Evolutionary conservation across 2,797 vertebrate genomes (phyloP).

Genomic region (Manis crassicaudata): DNA sequence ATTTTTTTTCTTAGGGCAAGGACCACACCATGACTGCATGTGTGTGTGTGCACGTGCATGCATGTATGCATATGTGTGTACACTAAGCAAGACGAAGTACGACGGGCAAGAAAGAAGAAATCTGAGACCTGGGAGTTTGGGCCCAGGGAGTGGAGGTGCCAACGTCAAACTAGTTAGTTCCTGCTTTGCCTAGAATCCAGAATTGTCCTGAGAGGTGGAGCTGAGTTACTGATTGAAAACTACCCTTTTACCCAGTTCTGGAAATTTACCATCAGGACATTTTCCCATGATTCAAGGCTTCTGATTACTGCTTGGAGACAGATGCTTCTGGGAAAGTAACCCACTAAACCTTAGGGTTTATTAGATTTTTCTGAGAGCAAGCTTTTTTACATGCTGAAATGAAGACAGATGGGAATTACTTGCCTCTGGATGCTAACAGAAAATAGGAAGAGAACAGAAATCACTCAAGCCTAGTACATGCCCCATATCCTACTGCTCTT

Average conservation of each 20-base stretch:
- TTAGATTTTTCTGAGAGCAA: conserved; percentile 7
- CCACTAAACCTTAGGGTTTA: background rate
- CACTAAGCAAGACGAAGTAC: no score
- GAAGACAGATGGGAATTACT: background rate
- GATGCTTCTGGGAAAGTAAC: background rate
- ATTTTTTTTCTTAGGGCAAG: background rate
- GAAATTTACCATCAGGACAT: background rate
- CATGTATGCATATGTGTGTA: background rate
- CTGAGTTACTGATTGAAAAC: background rate
- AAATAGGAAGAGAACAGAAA: background rate
- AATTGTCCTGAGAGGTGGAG: background rate
- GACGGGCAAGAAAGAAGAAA: background rate
- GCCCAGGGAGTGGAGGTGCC: background rate
- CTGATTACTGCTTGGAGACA: background rate
- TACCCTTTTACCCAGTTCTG: background rate
- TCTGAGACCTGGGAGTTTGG: background rate
- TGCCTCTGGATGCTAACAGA: background rate
- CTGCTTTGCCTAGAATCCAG: background rate
- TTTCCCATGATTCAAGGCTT: conserved; percentile 1
- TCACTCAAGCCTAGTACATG: background rate
- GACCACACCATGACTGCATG: background rate
- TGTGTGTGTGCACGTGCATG: background rate
- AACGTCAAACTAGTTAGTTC: background rate
- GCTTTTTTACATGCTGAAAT: background rate
- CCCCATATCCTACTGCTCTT: background rate